These are phyloP conservation scores for Drosophila sproati DNA, from an alignment of 1,140 invertebrate genomes.

Conservation along the genomic window DNA sequence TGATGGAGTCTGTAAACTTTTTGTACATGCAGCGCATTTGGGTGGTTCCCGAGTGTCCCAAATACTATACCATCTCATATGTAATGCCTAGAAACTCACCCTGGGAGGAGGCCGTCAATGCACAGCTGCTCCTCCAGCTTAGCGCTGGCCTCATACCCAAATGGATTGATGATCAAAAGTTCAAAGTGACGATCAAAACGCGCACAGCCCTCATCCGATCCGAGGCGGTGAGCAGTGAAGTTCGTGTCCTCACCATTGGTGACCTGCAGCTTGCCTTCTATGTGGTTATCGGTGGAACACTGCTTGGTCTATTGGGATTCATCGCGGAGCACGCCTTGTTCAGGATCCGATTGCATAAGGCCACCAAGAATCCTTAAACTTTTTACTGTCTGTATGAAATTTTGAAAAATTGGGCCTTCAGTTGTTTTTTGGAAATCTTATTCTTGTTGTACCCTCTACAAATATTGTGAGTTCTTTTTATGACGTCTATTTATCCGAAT, in stretches of 20 bases:
- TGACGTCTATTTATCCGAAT: no score
- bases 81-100: slow-evolving; percentile 72
- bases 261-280: slow-evolving; percentile 80
- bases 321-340: slow-evolving; percentile 44
- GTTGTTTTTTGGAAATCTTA: no score
- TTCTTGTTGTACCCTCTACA: no score
- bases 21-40: slow-evolving; percentile 58
- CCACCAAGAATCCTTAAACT: background rate
- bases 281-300: slow-evolving; percentile 65
- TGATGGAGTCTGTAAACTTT: slow-evolving; percentile 65
- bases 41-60: slow-evolving; percentile 81
- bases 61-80: slow-evolving; percentile 82
- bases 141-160: slow-evolving; percentile 71
- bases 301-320: slow-evolving; percentile 49
- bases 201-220: slow-evolving; percentile 21
- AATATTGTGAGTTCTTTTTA: no score
- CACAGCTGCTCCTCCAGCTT: slow-evolving; percentile 60
- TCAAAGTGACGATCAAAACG: slow-evolving; percentile 42
- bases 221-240: slow-evolving; percentile 28
- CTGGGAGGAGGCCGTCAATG: slow-evolving; percentile 73
- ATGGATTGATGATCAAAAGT: slow-evolving; percentile 71
- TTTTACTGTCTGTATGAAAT: no score
- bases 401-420: no score
- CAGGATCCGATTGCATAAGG: background rate
- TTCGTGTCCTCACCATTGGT: slow-evolving; percentile 64